Evolutionary conservation across 1,140 invertebrate species (phyloP), one percentile per base, ranked within the genome.

Genomic region (Heliconius congener): DNA sequence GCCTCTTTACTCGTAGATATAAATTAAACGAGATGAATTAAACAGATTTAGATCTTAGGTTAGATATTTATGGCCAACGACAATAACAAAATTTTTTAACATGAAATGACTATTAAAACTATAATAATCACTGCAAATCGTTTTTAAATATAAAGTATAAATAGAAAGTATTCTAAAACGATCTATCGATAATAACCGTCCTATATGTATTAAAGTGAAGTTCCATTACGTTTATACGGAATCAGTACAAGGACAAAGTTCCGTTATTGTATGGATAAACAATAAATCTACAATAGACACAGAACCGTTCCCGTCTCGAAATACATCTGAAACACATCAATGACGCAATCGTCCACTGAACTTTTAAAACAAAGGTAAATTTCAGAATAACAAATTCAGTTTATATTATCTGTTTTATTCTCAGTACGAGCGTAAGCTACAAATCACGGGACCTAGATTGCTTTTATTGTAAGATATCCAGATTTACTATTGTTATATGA

Each of bases 251-350:
- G 76, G 76, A 78, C 71, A 60, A 39, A 27, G 39, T 46, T 73
- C 71, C 27, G 55, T 60, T 76, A 76, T 55, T 73, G 76, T 73
- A 73, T 52, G 71, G 23, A 78, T 72, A 78, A 78, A 78, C 76
- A 78, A 71, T 78, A 78, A 78, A 78, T 78, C 72, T 77, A 77
- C 76, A 78, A 78, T 78, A 78, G 76, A 78, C 55, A 78, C n/a
- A 39, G 71, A 73, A 52, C 76, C 34, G 60, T 74, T 74, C 52
- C 42, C 55, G 74, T 78, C 72, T 72, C 60, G 57, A 78, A 78
- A 78, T 74, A 78, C 55, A 78, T 78, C 72, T 74, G 72, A 55
- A 78, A 78, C 72, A 77, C 46, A 77, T 77, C 76, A 66, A 57
- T 74, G 77, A 78, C 77, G 77, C 77, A 78, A 74, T 72, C 71